Base-by-base conservation (phyloP, 2,888 invertebrate genomes). In the Papilio elwesi region DNA sequence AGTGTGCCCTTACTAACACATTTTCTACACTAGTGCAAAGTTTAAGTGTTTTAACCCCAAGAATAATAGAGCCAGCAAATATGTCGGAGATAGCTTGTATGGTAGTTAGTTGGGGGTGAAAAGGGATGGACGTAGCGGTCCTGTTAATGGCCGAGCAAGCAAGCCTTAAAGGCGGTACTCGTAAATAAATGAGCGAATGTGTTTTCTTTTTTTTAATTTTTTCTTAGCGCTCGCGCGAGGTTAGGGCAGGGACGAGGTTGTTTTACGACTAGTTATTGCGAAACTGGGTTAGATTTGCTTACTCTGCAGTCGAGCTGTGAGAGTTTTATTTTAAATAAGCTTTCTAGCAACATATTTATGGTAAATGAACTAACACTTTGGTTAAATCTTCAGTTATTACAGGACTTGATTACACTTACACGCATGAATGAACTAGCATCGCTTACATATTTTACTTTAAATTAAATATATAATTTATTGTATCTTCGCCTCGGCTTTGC, bases 131-230 rank as follows among this genome's bases (percentile, higher is more conserved):
- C 81, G 80, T 80, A 85, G 82, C 78, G 80, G 85, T 86, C 85
- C 87, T 85, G 84, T 87, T 90, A 90, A 90, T 90, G 87, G 89
- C 83, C 81, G 79, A 82, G 85, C 86, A 83, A 83, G 80, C 83
- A 81, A 86, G 85, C 85, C 87, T 79, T 80, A 78, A 86, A 87
- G 86, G 86, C 85, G 85, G 80, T 80, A 82, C 88, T 87, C 86
- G 85, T 89, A 89, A 90, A 89, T 90, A 90, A 90, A 89, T 88
- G 87, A 90, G 85, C 80, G 85, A 83, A 83, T 84, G 83, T 85
- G 84, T 84, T 83, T 83, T 78, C 76, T 79, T 82, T 85, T 82
- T 81, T 82, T 77, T 78, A 83, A 81, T 85, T 84, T 81, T 84
- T 82, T 79, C 81, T 80, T 81, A 77, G 79, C 79, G 75, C 70